These are phyloP conservation scores for Bombylius discolor DNA, from an alignment of 2,888 invertebrate genomes.

Conservation along the genomic window DNA sequence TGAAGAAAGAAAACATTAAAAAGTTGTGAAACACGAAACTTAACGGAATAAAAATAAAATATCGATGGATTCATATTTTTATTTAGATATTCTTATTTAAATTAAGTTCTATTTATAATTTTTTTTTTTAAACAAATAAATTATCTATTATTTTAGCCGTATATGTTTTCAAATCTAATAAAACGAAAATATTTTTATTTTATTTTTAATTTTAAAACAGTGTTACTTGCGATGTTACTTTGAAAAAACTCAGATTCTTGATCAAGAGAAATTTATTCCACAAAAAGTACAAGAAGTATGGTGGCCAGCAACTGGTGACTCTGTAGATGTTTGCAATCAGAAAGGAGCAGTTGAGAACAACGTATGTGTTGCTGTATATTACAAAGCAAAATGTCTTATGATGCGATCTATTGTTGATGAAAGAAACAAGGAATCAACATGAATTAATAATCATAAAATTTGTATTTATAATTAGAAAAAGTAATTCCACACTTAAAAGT, in stretches of 20 bases:
- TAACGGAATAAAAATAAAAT: too few relatives aligned
- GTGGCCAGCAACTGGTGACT: constrained; percentile 31
- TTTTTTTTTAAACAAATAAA: too few relatives aligned
- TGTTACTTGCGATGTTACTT: constrained; percentile 45
- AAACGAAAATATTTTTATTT: too few relatives aligned
- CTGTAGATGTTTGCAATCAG: constrained; percentile 27
- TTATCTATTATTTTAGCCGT: too few relatives aligned
- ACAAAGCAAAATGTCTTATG: constrained; percentile 43
- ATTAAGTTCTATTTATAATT: too few relatives aligned
- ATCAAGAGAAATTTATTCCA: constrained; percentile 37
- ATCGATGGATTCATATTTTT: too few relatives aligned
- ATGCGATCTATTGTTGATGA: constrained; percentile 27
- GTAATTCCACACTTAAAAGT: too few relatives aligned
- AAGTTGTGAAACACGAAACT: too few relatives aligned
- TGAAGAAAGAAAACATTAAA: too few relatives aligned
- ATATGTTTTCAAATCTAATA: too few relatives aligned
- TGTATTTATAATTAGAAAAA: too few relatives aligned
- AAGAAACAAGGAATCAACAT: constrained; percentile 17
- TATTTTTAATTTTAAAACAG: constrained; percentile 19
- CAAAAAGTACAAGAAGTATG: constrained; percentile 34
- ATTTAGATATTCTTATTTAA: too few relatives aligned
- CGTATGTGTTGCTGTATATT: constrained; percentile 41
- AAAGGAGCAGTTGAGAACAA: constrained; percentile 30
- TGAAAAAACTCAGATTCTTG: constrained; percentile 37
- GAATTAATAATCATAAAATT: background rate